These are phyloP conservation scores for Onychostoma macrolepis DNA, from an alignment of 2,113 vertebrate genomes.

Conservation along the genomic window DNA sequence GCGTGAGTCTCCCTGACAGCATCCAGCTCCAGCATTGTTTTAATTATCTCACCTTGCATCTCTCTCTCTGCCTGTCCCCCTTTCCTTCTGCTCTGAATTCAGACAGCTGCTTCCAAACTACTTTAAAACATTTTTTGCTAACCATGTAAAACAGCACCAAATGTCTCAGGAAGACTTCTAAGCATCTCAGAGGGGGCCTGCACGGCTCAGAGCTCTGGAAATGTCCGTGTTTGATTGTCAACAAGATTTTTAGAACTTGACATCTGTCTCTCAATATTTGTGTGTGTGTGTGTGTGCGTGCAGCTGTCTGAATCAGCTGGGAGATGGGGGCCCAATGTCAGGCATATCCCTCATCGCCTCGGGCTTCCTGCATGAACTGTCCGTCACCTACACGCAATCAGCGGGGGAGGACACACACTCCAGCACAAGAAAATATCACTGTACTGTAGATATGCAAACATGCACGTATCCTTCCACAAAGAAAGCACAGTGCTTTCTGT, in stretches of 20 bases:
- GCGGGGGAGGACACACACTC: constrained; percentile 35
- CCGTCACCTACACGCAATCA: constrained; percentile 51
- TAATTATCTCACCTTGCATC: constrained; percentile 56
- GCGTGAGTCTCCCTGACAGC: constrained; percentile 49
- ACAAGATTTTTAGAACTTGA: constrained; percentile 52
- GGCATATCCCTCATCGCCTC: constrained; percentile 49
- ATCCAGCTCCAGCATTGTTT: constrained; percentile 55
- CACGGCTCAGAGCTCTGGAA: constrained; percentile 49
- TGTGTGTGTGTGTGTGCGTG: constrained; percentile 24
- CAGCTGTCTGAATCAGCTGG: constrained; percentile 44
- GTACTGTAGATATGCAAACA: constrained; percentile 19
- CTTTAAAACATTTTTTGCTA: constrained; percentile 31
- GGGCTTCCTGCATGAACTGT: constrained; percentile 53
- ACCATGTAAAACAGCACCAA: constrained; percentile 33
- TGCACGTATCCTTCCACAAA: background rate
- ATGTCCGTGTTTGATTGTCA: constrained; percentile 48
- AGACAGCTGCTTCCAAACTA: constrained; percentile 31
- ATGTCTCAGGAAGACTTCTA: constrained; percentile 27
- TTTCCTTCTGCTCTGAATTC: constrained; percentile 23
- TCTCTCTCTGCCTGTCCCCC: background rate
- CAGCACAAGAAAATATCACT: constrained; percentile 26
- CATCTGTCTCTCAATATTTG: constrained; percentile 49
- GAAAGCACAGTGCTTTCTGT: constrained; percentile 18
- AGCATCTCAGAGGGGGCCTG: constrained; percentile 38
- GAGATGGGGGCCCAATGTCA: constrained; percentile 42